Conservation (phyloP, 2,888 invertebrate species). For the Sminthurinus aureus region DNA sequence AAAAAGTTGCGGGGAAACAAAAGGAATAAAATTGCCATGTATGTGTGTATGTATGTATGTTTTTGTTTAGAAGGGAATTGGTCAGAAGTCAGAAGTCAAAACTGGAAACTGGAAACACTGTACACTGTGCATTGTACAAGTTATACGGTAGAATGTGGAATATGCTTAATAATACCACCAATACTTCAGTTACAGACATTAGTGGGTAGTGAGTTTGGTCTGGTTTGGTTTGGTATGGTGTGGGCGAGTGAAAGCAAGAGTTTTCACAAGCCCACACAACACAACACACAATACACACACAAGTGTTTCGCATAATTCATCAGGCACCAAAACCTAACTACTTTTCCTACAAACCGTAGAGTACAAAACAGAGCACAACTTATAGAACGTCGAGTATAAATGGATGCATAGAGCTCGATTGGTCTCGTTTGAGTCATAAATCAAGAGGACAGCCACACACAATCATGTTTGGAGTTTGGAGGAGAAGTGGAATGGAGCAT, state of each 20-base stretch:
- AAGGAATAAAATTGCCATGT: too few species aligned
- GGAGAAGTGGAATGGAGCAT: not conserved
- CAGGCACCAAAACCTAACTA: not conserved
- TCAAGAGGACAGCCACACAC: conserved; percentile 26
- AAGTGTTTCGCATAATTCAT: conserved; percentile 35
- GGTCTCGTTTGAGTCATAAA: conserved; percentile 32
- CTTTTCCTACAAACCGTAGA: too few species aligned
- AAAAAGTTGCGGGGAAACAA: too few species aligned
- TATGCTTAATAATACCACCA: too few species aligned
- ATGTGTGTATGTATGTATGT: too few species aligned
- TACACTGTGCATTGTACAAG: not conserved
- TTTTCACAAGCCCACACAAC: not conserved
- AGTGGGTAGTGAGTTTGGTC: not conserved
- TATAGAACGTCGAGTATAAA: too few species aligned
- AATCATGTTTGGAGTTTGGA: conserved; percentile 15
- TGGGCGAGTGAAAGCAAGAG: not conserved
- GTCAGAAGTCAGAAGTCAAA: too few species aligned
- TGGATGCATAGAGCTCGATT: conserved; percentile 12
- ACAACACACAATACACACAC: not conserved
- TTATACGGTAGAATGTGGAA: not conserved
- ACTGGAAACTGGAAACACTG: too few species aligned
- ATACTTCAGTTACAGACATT: not conserved
- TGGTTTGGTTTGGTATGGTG: not conserved
- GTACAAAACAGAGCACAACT: too few species aligned
- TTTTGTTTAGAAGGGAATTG: too few species aligned